phyloP scores from a whole-genome alignment of 2,888 invertebrate genomes.

The Acanthosepion pharaonis region DNA sequence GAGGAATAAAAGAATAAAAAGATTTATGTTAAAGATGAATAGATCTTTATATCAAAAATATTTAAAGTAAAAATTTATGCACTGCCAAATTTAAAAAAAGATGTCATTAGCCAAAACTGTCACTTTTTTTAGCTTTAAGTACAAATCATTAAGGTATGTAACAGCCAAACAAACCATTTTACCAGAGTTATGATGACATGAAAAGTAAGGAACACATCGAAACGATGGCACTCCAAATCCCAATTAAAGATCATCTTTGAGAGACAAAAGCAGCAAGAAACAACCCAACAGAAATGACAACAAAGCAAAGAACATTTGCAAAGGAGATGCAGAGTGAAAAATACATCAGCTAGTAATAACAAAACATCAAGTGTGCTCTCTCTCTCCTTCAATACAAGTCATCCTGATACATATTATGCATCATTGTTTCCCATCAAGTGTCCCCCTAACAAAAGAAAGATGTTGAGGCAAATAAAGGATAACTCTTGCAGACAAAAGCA shows the following conservation, averaged over 20 bases:
- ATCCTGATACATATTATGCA: neutral
- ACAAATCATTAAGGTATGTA: neutral
- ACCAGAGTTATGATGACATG: neutral
- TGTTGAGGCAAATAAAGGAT: neutral
- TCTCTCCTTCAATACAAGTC: neutral
- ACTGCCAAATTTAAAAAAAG: too few species aligned
- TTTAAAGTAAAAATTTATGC: too few species aligned
- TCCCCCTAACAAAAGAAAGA: neutral
- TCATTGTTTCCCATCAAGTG: neutral
- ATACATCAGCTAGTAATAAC: neutral
- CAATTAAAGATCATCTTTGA: conserved; percentile 4
- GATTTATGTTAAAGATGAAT: too few species aligned
- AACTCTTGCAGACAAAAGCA: conserved; percentile 36
- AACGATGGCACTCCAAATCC: neutral
- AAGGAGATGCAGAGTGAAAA: neutral
- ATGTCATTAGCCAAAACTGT: neutral
- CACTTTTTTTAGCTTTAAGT: neutral
- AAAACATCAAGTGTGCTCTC: neutral
- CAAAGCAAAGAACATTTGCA: neutral
- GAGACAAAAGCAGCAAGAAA: neutral
- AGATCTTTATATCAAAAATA: too few species aligned
- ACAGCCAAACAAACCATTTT: neutral
- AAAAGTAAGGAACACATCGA: neutral
- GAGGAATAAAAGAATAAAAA: too few species aligned
- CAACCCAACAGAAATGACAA: neutral